These are phyloP conservation scores for Patiria pectinifera DNA, from an alignment of 53 echinoderm and acorn worm species.

Conservation along the genomic window DNA sequence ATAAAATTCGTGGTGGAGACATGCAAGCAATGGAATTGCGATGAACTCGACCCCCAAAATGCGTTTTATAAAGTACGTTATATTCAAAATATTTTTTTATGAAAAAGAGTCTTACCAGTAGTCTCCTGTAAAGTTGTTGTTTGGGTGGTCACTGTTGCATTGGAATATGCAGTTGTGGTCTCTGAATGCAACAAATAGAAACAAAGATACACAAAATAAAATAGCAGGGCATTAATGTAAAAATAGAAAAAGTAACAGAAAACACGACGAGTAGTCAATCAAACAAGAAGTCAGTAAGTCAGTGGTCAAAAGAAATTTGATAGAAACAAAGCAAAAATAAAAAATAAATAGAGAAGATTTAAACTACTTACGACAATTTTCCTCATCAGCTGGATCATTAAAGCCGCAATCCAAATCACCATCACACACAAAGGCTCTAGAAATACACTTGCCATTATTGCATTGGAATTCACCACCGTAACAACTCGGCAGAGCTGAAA, in stretches of 20 bases:
- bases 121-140: not conserved
- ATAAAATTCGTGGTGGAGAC: too few species aligned
- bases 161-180: slow-evolving; percentile 10
- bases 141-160: slow-evolving; percentile 8
- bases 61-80: too few species aligned
- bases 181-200: not conserved
- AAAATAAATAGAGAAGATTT: not conserved
- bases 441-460: slow-evolving; percentile 74
- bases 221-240: too few species aligned
- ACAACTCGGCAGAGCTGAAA: slow-evolving; percentile 71
- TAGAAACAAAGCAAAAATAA: not conserved
- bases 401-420: slow-evolving; percentile 75
- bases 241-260: too few species aligned
- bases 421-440: slow-evolving; percentile 75
- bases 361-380: slow-evolving; percentile 73
- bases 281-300: too few species aligned
- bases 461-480: slow-evolving; percentile 81
- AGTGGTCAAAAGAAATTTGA: too few species aligned
- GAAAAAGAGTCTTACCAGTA: too few species aligned
- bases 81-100: too few species aligned
- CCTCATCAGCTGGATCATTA: slow-evolving; percentile 78
- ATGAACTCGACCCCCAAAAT: too few species aligned
- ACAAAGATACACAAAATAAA: too few species aligned
- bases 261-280: too few species aligned
- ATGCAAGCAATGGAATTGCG: too few species aligned